phyloP scores from a whole-genome alignment of 2,888 invertebrate species.

The Pachydiplax longipennis region DNA sequence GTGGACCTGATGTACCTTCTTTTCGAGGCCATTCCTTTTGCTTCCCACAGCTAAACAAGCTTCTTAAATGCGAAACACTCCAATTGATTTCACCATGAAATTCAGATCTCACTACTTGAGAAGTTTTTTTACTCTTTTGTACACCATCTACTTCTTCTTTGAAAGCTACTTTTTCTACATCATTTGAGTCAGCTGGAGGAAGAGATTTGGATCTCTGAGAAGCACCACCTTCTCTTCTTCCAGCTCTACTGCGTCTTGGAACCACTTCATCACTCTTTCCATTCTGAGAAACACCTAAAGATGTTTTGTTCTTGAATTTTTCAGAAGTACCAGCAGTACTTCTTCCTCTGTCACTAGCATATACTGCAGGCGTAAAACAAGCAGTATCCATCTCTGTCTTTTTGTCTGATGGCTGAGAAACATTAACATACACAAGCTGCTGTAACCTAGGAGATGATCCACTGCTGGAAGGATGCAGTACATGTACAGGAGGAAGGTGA shows the following conservation, averaged over 20 bases:
- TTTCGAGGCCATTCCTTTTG: conserved; percentile 3
- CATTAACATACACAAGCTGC: conserved; percentile 6
- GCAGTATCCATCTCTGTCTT: conserved; percentile 48
- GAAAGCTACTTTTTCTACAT: conserved; percentile 45
- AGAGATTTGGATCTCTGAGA: conserved; percentile 53
- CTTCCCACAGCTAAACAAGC: conserved; percentile 51
- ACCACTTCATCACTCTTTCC: not conserved
- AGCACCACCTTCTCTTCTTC: conserved; percentile 53
- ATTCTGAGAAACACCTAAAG: not conserved
- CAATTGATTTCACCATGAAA: conserved; percentile 55
- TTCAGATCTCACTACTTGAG: conserved; percentile 47
- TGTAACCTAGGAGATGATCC: conserved; percentile 46
- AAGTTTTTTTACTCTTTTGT: not conserved
- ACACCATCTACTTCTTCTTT: conserved; percentile 47
- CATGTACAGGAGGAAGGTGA: conserved; percentile 71
- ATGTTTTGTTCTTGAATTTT: conserved; percentile 46
- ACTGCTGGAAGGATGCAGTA: conserved; percentile 57
- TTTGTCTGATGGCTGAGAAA: conserved; percentile 48
- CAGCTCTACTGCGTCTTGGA: conserved; percentile 52
- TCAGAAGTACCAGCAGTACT: conserved; percentile 48
- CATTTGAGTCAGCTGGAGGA: conserved; percentile 50
- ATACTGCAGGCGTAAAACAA: conserved; percentile 47
- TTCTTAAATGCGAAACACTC: conserved; percentile 56
- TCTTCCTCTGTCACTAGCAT: conserved; percentile 47
- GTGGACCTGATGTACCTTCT: conserved; percentile 51